Conservation (phyloP, 2,797 vertebrate genomes). For the Enteromius viviparus region DNA sequence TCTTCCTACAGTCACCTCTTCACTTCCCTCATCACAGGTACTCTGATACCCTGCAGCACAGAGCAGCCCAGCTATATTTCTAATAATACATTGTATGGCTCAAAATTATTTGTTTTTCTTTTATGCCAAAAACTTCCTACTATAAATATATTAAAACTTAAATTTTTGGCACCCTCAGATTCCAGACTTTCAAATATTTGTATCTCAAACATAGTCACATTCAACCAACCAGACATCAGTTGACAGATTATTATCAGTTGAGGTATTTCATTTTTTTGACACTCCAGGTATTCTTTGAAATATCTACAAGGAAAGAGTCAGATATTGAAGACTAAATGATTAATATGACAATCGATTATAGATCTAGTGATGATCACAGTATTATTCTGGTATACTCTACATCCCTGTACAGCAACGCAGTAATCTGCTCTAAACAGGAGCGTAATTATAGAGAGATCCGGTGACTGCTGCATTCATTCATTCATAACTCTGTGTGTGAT, state of each 20-base stretch:
- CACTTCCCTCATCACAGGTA: not conserved
- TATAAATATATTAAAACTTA: too few species aligned
- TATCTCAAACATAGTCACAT: too few species aligned
- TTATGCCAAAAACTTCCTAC: too few species aligned
- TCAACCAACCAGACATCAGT: too few species aligned
- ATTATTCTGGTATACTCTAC: not conserved
- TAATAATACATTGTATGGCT: too few species aligned
- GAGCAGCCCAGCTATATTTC: not conserved
- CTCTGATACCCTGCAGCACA: not conserved
- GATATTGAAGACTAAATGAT: not conserved
- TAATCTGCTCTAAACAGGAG: slow-evolving; percentile 15
- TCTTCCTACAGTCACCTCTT: not conserved
- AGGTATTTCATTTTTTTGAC: too few species aligned
- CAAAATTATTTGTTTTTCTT: too few species aligned
- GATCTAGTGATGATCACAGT: not conserved
- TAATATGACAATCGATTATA: not conserved
- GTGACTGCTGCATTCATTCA: slow-evolving; percentile 29
- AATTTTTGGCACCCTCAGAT: too few species aligned
- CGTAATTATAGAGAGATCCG: slow-evolving; percentile 6
- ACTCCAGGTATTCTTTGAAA: not conserved
- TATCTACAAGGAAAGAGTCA: not conserved
- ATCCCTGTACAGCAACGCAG: not conserved
- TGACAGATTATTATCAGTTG: too few species aligned
- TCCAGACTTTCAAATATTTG: too few species aligned
- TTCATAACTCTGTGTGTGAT: slow-evolving; percentile 37